Percentiles rank a stretch among this genome's conserved stretches.
These are phyloP conservation scores for Furnarius figulus DNA, from an alignment of 2,113 vertebrate species.

Conservation along the genomic window DNA sequence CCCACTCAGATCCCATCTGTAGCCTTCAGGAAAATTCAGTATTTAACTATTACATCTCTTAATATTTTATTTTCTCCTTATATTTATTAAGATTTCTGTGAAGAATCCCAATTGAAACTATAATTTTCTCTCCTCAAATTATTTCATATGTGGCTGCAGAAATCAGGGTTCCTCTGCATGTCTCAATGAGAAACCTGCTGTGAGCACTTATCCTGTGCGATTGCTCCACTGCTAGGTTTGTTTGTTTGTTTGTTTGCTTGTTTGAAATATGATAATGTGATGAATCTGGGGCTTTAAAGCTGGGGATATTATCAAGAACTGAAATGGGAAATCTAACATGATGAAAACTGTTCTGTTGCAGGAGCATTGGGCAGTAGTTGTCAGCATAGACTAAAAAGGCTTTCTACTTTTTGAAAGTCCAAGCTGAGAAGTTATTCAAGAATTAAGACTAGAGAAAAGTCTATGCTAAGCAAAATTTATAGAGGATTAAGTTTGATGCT, in stretches of 20 bases:
- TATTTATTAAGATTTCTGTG: neutral
- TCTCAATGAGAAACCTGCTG: neutral
- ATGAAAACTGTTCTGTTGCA: neutral
- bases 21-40: slow-evolving; percentile 5
- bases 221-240: neutral
- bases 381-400: neutral
- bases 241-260: neutral
- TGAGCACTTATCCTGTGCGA: neutral
- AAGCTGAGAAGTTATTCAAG: neutral
- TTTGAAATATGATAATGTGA: neutral
- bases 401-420: neutral
- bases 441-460: neutral
- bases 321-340: neutral
- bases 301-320: neutral
- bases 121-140: neutral
- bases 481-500: neutral
- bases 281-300: neutral
- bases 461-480: neutral
- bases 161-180: neutral
- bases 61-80: slow-evolving; percentile 8
- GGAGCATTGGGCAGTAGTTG: neutral
- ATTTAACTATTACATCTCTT: neutral
- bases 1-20: neutral
- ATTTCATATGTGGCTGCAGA: neutral
- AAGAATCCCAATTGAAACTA: neutral